Evolutionary conservation across 2,113 vertebrate species (phyloP).

Genomic region (Odocoileus hemionus): DNA sequence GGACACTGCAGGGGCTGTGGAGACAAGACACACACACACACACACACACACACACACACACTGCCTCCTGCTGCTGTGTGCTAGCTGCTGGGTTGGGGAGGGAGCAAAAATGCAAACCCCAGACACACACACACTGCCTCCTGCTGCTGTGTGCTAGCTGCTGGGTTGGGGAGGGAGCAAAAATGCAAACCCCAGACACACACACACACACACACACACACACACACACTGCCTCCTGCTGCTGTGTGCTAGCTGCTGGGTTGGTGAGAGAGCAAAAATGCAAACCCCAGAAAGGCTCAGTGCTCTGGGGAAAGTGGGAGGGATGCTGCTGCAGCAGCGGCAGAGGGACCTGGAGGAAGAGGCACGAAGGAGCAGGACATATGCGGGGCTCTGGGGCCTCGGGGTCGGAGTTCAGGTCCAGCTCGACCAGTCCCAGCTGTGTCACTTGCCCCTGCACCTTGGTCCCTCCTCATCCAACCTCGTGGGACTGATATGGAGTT

Average conservation of each 20-base stretch:
- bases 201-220: too few species aligned
- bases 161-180: not conserved
- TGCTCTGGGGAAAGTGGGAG: not conserved
- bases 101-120: too few species aligned
- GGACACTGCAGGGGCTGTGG: not conserved
- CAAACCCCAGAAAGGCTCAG: not conserved
- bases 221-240: not conserved
- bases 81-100: not conserved
- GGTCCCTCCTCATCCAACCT: not conserved
- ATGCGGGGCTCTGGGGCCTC: not conserved
- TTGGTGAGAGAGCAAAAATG: not conserved
- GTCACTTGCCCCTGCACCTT: not conserved
- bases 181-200: too few species aligned
- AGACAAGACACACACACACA: not conserved
- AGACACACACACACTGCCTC: too few species aligned
- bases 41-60: too few species aligned
- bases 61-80: not conserved
- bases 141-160: not conserved
- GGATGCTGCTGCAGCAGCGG: too few species aligned
- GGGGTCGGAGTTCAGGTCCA: not conserved
- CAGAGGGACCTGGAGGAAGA: not conserved
- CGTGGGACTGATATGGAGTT: not conserved
- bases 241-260: not conserved
- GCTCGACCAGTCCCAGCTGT: not conserved
- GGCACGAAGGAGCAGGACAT: rapidly evolving